A percentile compares a stretch with the other conserved stretches of the same genome.
These are phyloP conservation scores for Yoshiicerus persimilis DNA, from an alignment of 1,140 invertebrate species.

Conservation along the genomic window DNA sequence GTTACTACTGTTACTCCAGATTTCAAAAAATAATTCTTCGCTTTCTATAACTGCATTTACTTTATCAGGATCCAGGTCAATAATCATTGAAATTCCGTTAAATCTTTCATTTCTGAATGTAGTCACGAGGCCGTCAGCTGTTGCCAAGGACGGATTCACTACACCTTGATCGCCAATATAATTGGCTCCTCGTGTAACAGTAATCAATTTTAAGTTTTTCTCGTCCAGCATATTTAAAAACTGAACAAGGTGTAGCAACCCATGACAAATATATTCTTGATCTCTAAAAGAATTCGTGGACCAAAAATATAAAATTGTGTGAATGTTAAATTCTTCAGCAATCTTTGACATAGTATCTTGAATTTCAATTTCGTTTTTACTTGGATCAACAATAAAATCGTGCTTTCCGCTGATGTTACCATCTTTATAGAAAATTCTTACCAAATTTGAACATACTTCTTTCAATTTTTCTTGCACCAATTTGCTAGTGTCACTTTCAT, in stretches of 20 bases:
- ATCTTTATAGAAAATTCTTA: not conserved
- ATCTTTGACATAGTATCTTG: not conserved
- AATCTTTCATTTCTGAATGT: constrained; percentile 14
- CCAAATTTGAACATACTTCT: not conserved
- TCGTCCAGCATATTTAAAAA: not conserved
- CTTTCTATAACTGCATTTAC: not conserved
- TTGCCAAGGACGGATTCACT: not conserved
- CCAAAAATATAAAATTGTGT: constrained; percentile 24
- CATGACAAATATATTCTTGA: not conserved
- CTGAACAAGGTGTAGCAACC: not conserved
- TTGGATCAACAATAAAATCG: not conserved
- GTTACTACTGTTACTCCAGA: constrained; percentile 21
- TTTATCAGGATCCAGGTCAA: constrained; percentile 33
- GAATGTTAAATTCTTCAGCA: not conserved
- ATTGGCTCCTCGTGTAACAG: constrained; percentile 26
- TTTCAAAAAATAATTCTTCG: constrained; percentile 12
- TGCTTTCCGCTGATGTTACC: not conserved
- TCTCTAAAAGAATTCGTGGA: not conserved
- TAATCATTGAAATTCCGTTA: not conserved
- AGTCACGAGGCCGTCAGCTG: not conserved
- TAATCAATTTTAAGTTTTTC: not conserved
- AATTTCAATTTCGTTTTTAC: not conserved
- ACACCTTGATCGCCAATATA: constrained; percentile 22
- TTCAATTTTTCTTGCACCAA: not conserved
- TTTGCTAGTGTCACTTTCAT: not conserved